Evolutionary conservation across 2,888 invertebrate species (phyloP).

Genomic region (Thelaira solivaga): DNA sequence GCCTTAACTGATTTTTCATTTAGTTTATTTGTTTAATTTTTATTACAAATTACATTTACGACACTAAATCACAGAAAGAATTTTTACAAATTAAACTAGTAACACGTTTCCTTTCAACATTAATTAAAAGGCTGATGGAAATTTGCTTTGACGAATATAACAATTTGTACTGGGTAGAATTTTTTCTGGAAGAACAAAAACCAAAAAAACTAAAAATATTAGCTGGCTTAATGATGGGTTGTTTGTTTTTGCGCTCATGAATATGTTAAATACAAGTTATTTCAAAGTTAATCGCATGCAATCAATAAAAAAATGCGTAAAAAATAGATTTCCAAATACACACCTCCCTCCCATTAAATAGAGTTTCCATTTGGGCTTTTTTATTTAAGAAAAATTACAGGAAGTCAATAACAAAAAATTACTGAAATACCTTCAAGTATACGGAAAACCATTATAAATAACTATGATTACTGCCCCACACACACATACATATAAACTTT

Average conservation of each 20-base stretch:
- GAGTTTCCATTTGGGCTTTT: neutral
- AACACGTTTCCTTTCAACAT: conserved; percentile 8
- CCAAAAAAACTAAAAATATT: neutral
- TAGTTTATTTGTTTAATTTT: neutral
- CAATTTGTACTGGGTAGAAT: conserved; percentile 20
- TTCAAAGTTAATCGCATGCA: conserved; percentile 59
- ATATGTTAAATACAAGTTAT: conserved; percentile 19
- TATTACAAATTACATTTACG: neutral
- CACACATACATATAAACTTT: too few relatives aligned
- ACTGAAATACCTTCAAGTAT: neutral
- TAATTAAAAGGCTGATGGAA: neutral
- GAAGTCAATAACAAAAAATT: neutral
- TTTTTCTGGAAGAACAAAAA: neutral
- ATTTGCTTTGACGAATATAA: conserved; percentile 37
- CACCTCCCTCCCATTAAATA: conserved; percentile 10
- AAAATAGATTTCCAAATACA: conserved; percentile 26
- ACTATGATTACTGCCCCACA: too few relatives aligned
- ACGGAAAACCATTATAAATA: neutral
- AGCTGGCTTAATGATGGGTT: neutral
- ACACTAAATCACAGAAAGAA: neutral
- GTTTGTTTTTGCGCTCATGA: neutral
- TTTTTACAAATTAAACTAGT: conserved; percentile 12
- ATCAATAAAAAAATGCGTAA: conserved; percentile 52
- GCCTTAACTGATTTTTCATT: neutral
- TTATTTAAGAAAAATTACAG: neutral